phyloP scores from a whole-genome alignment of 92 coral and sea anemone species.

The Phymanthus crucifer region DNA sequence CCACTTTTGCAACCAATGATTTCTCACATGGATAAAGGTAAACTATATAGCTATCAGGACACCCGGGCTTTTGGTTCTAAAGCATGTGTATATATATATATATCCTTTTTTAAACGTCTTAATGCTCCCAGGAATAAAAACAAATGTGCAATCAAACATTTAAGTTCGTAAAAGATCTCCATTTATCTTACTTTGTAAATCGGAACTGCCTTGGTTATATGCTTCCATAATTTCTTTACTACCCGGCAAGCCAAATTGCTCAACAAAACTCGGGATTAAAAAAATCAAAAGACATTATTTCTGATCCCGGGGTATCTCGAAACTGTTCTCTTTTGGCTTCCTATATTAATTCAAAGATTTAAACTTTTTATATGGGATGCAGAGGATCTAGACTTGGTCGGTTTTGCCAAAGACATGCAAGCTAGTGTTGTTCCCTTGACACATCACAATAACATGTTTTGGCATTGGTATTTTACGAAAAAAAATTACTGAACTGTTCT shows the following conservation, averaged over 20 bases:
- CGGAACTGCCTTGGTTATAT: background rate
- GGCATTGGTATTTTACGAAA: no score
- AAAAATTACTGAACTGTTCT: no score
- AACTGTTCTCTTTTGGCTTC: no score
- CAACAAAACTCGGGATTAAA: background rate
- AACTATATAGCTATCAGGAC: background rate
- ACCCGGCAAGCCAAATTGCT: background rate
- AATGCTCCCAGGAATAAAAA: background rate
- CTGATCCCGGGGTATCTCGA: background rate
- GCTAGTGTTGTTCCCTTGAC: no score
- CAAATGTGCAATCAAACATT: slow-evolving; percentile 4
- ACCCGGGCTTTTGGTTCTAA: background rate
- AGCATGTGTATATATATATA: no score
- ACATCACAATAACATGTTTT: no score
- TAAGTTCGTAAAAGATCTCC: background rate
- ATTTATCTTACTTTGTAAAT: slow-evolving; percentile 13
- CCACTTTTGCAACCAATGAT: no score
- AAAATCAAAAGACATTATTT: background rate
- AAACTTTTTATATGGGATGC: background rate
- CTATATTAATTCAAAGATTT: no score
- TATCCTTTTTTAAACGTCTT: slow-evolving; percentile 5
- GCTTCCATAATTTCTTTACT: background rate
- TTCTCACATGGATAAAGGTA: background rate
- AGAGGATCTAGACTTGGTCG: no score
- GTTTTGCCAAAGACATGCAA: no score